These are phyloP conservation scores for Pangasius sanitwongsei DNA, from an alignment of 2,797 vertebrate species.

Conservation along the genomic window DNA sequence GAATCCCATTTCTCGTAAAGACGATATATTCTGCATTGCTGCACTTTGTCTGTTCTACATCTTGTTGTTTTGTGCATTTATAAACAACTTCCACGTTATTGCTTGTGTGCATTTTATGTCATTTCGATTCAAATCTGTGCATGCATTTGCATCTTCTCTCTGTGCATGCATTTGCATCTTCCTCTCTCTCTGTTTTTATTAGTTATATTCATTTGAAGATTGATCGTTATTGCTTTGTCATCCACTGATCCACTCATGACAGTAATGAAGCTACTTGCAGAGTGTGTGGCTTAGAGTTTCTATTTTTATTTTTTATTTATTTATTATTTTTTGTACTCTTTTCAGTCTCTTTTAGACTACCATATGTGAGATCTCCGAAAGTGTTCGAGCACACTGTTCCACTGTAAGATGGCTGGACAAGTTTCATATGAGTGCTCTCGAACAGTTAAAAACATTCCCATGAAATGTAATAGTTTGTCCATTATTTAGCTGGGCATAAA, in stretches of 20 bases:
- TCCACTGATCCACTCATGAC: not conserved
- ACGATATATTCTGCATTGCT: not conserved
- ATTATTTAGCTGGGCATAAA: constrained; percentile 21
- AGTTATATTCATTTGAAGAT: not conserved
- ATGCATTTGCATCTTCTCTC: not conserved
- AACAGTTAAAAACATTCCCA: not conserved
- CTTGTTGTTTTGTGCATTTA: constrained; percentile 1
- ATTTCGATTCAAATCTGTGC: not conserved
- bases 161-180: not conserved
- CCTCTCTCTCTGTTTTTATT: not conserved
- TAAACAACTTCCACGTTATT: not conserved
- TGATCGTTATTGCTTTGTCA: not conserved
- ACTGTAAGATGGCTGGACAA: not conserved
- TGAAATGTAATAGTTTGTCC: not conserved
- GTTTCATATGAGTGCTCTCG: not conserved
- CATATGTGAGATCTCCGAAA: not conserved
- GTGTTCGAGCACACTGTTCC: not conserved
- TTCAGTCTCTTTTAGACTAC: not conserved
- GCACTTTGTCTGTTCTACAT: not conserved
- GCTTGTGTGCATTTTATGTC: not conserved
- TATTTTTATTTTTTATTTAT: too few species aligned
- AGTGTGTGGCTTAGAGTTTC: not conserved
- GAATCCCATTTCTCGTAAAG: not conserved
- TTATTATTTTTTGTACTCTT: not conserved
- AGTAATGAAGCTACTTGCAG: not conserved